A percentile compares a stretch with the other conserved stretches of the same genome.
Evolutionary conservation across 2,888 invertebrate genomes (phyloP).

Genomic region (Caenorhabditis sp.): DNA sequence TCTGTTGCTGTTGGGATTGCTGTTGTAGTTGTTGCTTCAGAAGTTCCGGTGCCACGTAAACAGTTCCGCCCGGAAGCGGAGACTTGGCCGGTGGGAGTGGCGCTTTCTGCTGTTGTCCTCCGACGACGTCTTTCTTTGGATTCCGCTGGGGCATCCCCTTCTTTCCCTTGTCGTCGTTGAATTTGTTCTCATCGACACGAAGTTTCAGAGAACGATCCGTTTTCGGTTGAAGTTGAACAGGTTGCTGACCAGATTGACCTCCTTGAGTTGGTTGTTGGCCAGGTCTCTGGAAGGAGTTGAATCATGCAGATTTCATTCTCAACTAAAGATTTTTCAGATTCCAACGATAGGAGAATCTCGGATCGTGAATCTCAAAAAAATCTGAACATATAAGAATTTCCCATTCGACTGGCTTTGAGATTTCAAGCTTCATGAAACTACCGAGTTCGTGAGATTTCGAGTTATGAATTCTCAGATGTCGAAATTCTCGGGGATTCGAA

Average conservation of each 20-base stretch:
- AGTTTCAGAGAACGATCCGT: constrained; percentile 5
- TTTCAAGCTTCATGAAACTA: too few relatives aligned
- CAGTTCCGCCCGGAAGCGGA: not conserved
- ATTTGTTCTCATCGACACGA: not conserved
- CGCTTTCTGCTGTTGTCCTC: not conserved
- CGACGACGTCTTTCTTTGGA: not conserved
- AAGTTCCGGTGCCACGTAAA: not conserved
- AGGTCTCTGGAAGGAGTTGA: not conserved
- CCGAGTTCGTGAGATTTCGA: too few relatives aligned
- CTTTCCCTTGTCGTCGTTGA: not conserved
- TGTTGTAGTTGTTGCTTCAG: not conserved
- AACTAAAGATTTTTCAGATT: too few relatives aligned
- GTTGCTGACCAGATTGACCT: not conserved
- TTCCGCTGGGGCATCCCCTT: not conserved
- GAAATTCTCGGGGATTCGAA: too few relatives aligned
- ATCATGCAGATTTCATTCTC: too few relatives aligned
- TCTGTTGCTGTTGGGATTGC: not conserved
- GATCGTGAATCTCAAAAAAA: too few relatives aligned
- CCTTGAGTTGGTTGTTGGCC: not conserved
- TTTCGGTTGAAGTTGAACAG: not conserved
- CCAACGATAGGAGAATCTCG: too few relatives aligned
- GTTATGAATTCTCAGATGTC: too few relatives aligned
- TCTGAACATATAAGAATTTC: too few relatives aligned
- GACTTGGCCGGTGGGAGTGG: not conserved
- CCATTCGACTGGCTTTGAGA: too few relatives aligned